Conservation (phyloP, 2,113 vertebrate genomes). For the Neopipo cinnamomea region DNA sequence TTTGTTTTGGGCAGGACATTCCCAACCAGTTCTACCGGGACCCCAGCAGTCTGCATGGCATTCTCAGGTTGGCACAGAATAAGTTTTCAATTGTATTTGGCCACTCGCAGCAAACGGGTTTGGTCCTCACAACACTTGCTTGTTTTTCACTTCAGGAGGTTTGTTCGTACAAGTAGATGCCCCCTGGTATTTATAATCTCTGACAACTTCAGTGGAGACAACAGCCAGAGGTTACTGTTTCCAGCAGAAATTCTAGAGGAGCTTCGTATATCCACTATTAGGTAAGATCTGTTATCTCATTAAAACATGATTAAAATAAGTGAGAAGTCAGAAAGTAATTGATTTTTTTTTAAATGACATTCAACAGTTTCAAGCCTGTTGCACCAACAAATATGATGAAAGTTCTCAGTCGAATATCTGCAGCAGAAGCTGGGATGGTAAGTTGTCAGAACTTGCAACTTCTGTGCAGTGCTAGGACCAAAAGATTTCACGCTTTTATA, state of each 20-base stretch:
- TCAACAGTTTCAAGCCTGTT: slow-evolving; percentile 92
- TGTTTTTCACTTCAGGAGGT: slow-evolving; percentile 75
- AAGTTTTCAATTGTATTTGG: background rate
- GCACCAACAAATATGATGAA: slow-evolving; percentile 93
- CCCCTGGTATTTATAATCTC: slow-evolving; percentile 90
- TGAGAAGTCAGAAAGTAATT: slow-evolving; percentile 9
- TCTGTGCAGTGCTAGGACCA: background rate
- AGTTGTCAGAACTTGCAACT: background rate
- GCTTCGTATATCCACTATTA: slow-evolving; percentile 80
- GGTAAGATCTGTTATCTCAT: slow-evolving; percentile 66
- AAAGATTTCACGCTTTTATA: background rate
- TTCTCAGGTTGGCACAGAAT: slow-evolving; percentile 83
- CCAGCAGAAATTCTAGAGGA: slow-evolving; percentile 86
- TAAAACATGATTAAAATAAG: background rate
- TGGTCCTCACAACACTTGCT: background rate
- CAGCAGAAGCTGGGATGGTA: slow-evolving; percentile 83
- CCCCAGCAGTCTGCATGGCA: slow-evolving; percentile 81
- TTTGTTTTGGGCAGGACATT: slow-evolving; percentile 82
- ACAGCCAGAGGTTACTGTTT: slow-evolving; percentile 84
- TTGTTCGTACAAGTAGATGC: slow-evolving; percentile 79
- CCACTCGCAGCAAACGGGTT: background rate
- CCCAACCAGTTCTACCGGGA: slow-evolving; percentile 96
- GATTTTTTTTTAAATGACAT: background rate
- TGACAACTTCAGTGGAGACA: slow-evolving; percentile 85
- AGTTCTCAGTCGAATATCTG: slow-evolving; percentile 83